Evolutionary conservation across 2,888 invertebrate species (phyloP), one percentile per base, ranked within the genome.

Genomic region (Brenthis hecate): DNA sequence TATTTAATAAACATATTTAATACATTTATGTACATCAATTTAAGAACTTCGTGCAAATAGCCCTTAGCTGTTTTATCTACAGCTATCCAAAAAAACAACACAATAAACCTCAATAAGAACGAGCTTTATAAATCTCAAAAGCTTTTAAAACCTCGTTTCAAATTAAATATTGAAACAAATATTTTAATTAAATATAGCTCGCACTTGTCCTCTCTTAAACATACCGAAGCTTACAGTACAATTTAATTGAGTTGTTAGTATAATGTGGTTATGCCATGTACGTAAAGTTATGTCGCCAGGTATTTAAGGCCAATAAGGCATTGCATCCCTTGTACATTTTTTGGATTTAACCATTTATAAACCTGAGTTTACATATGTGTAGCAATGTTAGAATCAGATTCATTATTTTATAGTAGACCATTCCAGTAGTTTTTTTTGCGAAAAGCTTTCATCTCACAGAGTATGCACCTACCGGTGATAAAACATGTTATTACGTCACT

Each of bases 201-300:
- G 50, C 65, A 32, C 65, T 69, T 69, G 65, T 14, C 11, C 36
- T 11, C 60, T 36, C 55, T 48, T 54, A 60, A 51, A 65, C 65
- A 56, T 65, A 56, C 65, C 65, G 28, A 36, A 54, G 55, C 28
- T 51, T 55, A 56, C 60, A 61, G 61, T 60, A 58, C 48, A 56
- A 28, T 69, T 65, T 69, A 69, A 69, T 69, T 69, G 60, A 69
- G 69, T 69, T 69, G 69, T 69, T 65, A 69, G 65, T 53, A 60
- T 65, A 65, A 68, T 61, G 69, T 53, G 43, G 66, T 56, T 56
- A 56, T 61, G 23, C 65, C 69, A 62, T 69, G 56, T 69, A 32
- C n/a, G 65, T 65, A 65, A 14, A 62, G 64, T 13, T 67, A 67
- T 67, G 66, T 55, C 13, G 55, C 66, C 48, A 56, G 55, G 61